These are phyloP conservation scores for Rhogogaster chlorosoma DNA, from an alignment of 2,888 invertebrate species.

Conservation along the genomic window DNA sequence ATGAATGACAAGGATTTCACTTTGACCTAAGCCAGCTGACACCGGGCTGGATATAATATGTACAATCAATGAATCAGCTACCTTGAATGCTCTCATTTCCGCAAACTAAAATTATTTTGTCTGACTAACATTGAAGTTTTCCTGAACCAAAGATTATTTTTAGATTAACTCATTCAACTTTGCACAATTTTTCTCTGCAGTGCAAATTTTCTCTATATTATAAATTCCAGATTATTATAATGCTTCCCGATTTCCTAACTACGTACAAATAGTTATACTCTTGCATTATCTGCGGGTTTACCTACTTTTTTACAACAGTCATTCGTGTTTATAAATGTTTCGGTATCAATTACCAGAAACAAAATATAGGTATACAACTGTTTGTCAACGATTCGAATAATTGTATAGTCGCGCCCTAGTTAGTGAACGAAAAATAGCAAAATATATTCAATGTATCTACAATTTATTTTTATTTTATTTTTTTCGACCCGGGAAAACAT, in stretches of 20 bases:
- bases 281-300: neutral
- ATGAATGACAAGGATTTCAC: conserved; percentile 39
- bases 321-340: neutral
- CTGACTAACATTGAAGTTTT: conserved; percentile 39
- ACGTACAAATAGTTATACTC: neutral
- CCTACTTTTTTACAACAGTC: too few relatives aligned
- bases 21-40: conserved; percentile 23
- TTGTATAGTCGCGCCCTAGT: neutral
- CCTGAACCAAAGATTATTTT: conserved; percentile 41
- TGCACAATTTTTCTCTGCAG: neutral
- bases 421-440: neutral
- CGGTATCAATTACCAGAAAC: too few relatives aligned
- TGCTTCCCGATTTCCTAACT: too few relatives aligned
- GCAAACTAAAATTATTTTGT: conserved; percentile 45
- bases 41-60: neutral
- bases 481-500: neutral
- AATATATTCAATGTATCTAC: neutral
- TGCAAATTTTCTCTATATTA: neutral
- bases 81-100: conserved; percentile 24
- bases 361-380: too few relatives aligned
- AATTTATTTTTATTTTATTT: neutral
- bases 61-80: conserved; percentile 45
- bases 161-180: conserved; percentile 13
- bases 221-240: too few relatives aligned
- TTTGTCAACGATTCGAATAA: neutral